A percentile compares a stretch with the other conserved stretches of the same genome.
These are phyloP conservation scores for Pectinophora gossypiella DNA, from an alignment of 1,140 invertebrate genomes.

Conservation along the genomic window DNA sequence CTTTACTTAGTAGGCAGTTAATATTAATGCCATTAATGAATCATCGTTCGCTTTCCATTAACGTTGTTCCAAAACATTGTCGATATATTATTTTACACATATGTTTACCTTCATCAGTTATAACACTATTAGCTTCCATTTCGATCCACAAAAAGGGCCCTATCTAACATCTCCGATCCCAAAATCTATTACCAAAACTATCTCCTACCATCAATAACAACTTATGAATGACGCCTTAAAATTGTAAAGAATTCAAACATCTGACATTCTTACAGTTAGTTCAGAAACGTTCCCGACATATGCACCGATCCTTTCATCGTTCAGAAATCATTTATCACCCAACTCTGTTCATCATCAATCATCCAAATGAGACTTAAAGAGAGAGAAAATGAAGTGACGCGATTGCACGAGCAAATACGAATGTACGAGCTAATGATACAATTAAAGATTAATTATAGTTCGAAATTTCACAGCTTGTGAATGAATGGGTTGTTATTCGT, in stretches of 20 bases:
- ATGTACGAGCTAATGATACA: slow-evolving; percentile 60
- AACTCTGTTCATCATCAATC: slow-evolving; percentile 45
- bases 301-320: slow-evolving; percentile 60
- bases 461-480: slow-evolving; percentile 45
- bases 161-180: not conserved
- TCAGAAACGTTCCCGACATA: slow-evolving; percentile 29
- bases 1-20: too few species aligned
- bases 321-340: slow-evolving; percentile 55
- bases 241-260: slow-evolving; percentile 49
- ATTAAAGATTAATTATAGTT: slow-evolving; percentile 40
- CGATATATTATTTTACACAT: too few species aligned
- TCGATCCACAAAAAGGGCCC: not conserved
- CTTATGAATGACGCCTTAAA: slow-evolving; percentile 55
- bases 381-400: slow-evolving; percentile 67
- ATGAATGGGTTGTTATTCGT: slow-evolving; percentile 40
- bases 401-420: slow-evolving; percentile 44
- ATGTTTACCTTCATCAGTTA: not conserved
- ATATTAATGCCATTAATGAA: too few species aligned
- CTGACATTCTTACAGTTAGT: slow-evolving; percentile 26
- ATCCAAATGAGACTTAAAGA: slow-evolving; percentile 72
- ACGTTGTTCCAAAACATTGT: too few species aligned
- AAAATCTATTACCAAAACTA: slow-evolving; percentile 37
- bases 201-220: slow-evolving; percentile 48
- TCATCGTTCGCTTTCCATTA: too few species aligned
- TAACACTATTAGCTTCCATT: not conserved